Evolutionary conservation across 2,888 invertebrate species (phyloP).

Genomic region (Ceratothoa steindachneri): DNA sequence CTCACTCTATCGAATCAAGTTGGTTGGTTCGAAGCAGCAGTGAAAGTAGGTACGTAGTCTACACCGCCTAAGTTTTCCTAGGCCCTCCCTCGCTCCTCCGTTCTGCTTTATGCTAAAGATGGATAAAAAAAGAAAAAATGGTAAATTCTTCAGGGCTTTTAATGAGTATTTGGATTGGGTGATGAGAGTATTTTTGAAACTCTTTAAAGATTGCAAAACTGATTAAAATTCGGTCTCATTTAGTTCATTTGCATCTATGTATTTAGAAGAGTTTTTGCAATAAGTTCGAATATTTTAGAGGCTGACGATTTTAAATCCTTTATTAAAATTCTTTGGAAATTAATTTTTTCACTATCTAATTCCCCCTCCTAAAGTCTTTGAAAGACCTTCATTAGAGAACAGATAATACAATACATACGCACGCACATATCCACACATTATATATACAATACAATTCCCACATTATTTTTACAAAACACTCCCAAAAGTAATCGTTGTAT

Average conservation of each 20-base stretch:
- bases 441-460: too few species aligned
- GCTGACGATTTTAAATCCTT: neutral
- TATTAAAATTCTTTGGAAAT: neutral
- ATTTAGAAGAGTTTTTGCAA: neutral
- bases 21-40: neutral
- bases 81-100: neutral
- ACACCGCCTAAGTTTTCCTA: neutral
- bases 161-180: slow-evolving; percentile 13
- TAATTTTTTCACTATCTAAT: slow-evolving; percentile 1
- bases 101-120: neutral
- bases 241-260: slow-evolving; percentile 13
- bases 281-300: slow-evolving; percentile 10
- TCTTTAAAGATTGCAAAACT: slow-evolving; percentile 9
- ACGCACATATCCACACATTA: neutral
- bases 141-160: slow-evolving; percentile 1
- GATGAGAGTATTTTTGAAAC: slow-evolving; percentile 1
- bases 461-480: too few species aligned
- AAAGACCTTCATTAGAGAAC: neutral
- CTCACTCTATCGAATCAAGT: neutral
- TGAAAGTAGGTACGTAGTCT: too few species aligned
- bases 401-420: neutral
- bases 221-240: slow-evolving; percentile 15
- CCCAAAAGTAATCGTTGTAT: too few species aligned
- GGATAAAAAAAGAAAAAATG: neutral
- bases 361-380: neutral